Evolutionary conservation across 2,113 vertebrate species (phyloP).

Genomic region (Bos javanicus): DNA sequence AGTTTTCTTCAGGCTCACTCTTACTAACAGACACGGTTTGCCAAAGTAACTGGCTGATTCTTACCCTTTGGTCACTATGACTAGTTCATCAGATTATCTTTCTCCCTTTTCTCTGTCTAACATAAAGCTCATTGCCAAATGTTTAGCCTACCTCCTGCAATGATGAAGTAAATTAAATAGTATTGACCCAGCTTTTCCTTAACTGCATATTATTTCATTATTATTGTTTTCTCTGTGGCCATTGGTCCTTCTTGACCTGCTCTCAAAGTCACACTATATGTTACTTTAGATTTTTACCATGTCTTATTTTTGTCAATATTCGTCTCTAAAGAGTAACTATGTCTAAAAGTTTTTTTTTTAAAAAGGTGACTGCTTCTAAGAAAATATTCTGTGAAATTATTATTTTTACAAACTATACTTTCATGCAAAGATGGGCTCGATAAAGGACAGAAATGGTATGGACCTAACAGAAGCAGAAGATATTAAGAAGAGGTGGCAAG

Average conservation of each 20-base stretch:
- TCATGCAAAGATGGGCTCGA: background rate
- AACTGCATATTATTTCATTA: background rate
- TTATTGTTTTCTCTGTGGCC: background rate
- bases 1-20: background rate
- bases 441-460: too few species aligned
- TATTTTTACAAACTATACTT: background rate
- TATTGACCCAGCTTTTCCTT: background rate
- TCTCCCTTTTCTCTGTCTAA: background rate
- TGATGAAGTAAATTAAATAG: background rate
- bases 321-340: background rate
- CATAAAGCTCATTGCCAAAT: background rate
- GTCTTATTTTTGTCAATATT: background rate
- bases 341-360: background rate
- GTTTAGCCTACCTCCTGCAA: background rate
- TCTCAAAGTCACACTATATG: background rate
- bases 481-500: too few species aligned
- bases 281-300: background rate
- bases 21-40: background rate
- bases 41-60: background rate
- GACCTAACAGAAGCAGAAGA: too few species aligned
- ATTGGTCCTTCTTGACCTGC: background rate
- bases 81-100: background rate
- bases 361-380: background rate
- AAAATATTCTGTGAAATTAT: background rate
- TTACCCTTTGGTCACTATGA: background rate